Evolutionary conservation across 2,888 invertebrate genomes (phyloP).

Genomic region (Drosophila recens): DNA sequence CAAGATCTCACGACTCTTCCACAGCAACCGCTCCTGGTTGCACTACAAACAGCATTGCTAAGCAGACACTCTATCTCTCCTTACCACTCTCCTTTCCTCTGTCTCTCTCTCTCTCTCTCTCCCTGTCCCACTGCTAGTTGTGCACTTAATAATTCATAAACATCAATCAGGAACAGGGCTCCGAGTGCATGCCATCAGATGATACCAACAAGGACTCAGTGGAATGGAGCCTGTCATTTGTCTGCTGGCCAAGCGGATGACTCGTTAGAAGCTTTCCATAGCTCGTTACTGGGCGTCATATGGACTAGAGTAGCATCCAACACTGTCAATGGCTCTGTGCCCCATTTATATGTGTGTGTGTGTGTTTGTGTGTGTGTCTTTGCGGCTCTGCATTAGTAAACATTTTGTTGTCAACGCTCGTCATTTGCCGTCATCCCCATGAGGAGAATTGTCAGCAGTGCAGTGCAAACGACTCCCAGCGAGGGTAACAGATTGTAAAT

Average conservation of each 20-base stretch:
- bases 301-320: conserved; percentile 10
- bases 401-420: conserved; percentile 78
- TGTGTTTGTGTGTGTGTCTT: conserved; percentile 8
- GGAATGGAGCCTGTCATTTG: conserved; percentile 31
- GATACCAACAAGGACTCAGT: not conserved
- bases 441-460: conserved; percentile 25
- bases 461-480: conserved; percentile 7
- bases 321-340: conserved; percentile 24
- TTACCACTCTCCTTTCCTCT: not conserved
- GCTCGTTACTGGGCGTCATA: conserved; percentile 28
- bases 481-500: not conserved
- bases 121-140: conserved; percentile 11
- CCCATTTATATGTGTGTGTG: conserved; percentile 18
- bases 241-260: conserved; percentile 38
- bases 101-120: not conserved
- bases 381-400: conserved; percentile 70
- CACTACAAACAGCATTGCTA: conserved; percentile 44
- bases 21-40: not conserved
- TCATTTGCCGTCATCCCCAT: conserved; percentile 67
- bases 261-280: conserved; percentile 41
- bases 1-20: not conserved
- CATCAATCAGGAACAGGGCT: conserved; percentile 67
- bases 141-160: conserved; percentile 76
- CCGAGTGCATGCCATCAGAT: conserved; percentile 54
- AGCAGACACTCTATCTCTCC: conserved; percentile 26